Percentiles rank a stretch among this genome's conserved stretches.
Evolutionary conservation across 2,888 invertebrate species (phyloP).

Genomic region (Diplazon laetatorius): DNA sequence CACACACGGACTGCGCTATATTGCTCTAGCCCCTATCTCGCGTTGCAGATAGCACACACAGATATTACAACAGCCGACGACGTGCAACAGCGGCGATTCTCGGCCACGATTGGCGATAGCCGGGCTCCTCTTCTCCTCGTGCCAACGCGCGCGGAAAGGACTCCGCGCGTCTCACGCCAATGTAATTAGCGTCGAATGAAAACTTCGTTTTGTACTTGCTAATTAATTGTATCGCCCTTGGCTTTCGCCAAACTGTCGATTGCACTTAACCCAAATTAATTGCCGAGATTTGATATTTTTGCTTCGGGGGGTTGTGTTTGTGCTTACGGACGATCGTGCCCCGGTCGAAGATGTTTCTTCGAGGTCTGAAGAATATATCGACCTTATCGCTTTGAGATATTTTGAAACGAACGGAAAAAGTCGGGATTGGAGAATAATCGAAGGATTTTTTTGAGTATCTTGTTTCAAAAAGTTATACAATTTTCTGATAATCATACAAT

Average conservation of each 20-base stretch:
- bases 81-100: slow-evolving; percentile 6
- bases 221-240: slow-evolving; percentile 47
- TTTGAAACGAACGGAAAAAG: no score
- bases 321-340: no score
- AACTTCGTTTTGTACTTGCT: slow-evolving; percentile 46
- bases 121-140: slow-evolving; percentile 1
- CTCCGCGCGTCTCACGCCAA: slow-evolving; percentile 37
- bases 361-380: no score
- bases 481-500: no score
- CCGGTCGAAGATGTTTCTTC: no score
- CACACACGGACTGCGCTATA: background rate
- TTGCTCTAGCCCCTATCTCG: slow-evolving; percentile 25
- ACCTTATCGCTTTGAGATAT: no score
- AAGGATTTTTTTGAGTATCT: no score
- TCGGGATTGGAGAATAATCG: no score
- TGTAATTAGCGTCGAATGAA: slow-evolving; percentile 49
- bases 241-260: slow-evolving; percentile 45
- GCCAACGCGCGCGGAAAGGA: background rate
- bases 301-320: background rate
- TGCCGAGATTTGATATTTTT: slow-evolving; percentile 31
- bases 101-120: background rate
- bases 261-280: slow-evolving; percentile 52
- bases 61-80: slow-evolving; percentile 33
- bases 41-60: slow-evolving; percentile 27
- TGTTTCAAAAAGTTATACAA: no score